Conservation (phyloP, 37 sponge, comb jelly and placozoan genomes). For the Halichondria panicea region DNA sequence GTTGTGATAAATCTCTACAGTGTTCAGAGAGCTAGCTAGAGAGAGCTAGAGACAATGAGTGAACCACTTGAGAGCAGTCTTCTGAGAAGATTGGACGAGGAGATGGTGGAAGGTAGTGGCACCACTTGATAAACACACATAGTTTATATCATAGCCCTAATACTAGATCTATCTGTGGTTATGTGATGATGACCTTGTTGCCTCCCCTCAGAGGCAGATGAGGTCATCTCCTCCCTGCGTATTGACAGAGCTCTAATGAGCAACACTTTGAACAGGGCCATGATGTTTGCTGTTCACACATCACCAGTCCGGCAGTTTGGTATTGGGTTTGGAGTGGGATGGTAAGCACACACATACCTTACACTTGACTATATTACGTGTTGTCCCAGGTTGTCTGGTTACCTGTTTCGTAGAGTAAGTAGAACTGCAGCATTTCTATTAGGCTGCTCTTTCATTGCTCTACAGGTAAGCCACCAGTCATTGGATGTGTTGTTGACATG, state of each 20-base stretch:
- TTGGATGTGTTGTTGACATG: too few species aligned
- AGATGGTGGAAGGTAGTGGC: conserved; percentile 34
- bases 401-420: conserved; percentile 59
- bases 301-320: conserved; percentile 59
- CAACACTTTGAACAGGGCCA: conserved; percentile 13
- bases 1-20: too few species aligned
- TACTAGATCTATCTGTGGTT: too few species aligned
- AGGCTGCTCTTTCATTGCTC: conserved; percentile 51
- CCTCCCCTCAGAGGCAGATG: conserved; percentile 12
- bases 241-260: conserved; percentile 17
- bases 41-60: not conserved
- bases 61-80: not conserved
- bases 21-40: too few species aligned
- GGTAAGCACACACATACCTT: conserved; percentile 20
- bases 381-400: conserved; percentile 56
- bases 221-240: conserved; percentile 31
- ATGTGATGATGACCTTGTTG: too few species aligned
- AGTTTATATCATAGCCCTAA: too few species aligned
- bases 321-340: conserved; percentile 67
- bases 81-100: conserved; percentile 17
- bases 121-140: too few species aligned
- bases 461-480: conserved; percentile 42
- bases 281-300: conserved; percentile 25
- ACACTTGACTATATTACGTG: not conserved
- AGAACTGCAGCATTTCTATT: conserved; percentile 63